Percentiles rank a stretch among this genome's conserved stretches.
Evolutionary conservation across 1,140 invertebrate species (phyloP).

Genomic region (Trinorchestia longiramus): DNA sequence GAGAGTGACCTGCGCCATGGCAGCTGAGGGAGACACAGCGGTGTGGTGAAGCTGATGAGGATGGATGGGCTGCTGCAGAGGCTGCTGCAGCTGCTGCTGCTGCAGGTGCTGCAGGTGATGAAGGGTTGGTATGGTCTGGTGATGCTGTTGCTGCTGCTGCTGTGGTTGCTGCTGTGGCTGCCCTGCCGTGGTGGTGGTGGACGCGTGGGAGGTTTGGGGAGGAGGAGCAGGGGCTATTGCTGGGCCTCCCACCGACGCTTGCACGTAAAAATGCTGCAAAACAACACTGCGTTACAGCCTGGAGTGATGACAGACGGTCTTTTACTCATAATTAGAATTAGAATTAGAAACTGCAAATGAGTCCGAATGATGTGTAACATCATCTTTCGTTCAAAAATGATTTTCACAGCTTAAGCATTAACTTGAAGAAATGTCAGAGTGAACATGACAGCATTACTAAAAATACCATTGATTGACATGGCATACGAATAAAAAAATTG

Average conservation of each 20-base stretch:
- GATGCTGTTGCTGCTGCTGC: constrained; percentile 25
- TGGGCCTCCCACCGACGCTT: background rate
- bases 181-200: constrained; percentile 39
- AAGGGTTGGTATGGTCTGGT: constrained; percentile 19
- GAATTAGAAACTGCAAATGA: background rate
- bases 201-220: constrained; percentile 9
- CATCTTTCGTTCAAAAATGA: background rate
- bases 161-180: constrained; percentile 6
- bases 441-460: background rate
- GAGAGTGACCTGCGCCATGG: constrained; percentile 12
- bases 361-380: background rate
- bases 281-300: background rate
- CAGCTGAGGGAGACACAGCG: constrained; percentile 15
- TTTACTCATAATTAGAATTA: background rate
- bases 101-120: constrained; percentile 39
- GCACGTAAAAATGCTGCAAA: constrained; percentile 37
- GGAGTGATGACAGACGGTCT: background rate
- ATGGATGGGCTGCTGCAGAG: constrained; percentile 15
- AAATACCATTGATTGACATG: background rate
- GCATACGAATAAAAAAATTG: background rate
- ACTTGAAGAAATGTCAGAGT: background rate
- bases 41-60: constrained; percentile 37
- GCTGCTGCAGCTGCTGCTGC: constrained; percentile 42
- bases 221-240: constrained; percentile 28
- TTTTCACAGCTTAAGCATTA: background rate